Evolutionary conservation across 2,888 invertebrate genomes (phyloP).

Genomic region (Atrina japonica): DNA sequence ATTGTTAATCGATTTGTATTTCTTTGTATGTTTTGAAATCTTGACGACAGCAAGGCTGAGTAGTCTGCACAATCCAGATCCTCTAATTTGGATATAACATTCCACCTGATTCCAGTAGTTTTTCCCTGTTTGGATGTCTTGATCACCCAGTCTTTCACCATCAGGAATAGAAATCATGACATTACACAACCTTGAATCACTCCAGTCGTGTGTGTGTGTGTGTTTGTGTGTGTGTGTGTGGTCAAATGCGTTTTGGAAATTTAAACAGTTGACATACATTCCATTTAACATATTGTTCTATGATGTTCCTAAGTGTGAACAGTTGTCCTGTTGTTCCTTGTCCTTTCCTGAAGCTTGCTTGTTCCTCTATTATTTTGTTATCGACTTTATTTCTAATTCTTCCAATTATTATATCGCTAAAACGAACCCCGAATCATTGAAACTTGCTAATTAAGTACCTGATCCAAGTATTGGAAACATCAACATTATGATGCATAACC

Average conservation of each 20-base stretch:
- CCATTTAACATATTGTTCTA: constrained; percentile 1
- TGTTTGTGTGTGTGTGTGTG: no score
- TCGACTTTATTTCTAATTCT: no score
- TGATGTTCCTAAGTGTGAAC: not conserved
- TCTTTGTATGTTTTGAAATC: not conserved
- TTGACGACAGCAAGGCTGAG: not conserved
- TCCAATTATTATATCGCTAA: no score
- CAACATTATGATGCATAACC: no score
- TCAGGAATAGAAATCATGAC: not conserved
- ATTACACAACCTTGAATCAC: constrained; percentile 3
- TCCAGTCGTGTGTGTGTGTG: no score
- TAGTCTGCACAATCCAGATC: constrained; percentile 1
- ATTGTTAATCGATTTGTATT: no score
- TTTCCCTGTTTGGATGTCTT: not conserved
- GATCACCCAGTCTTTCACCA: constrained; percentile 1
- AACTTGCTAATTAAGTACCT: no score
- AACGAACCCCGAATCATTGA: no score
- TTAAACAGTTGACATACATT: not conserved
- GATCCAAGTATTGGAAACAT: no score
- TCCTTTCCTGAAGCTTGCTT: not conserved
- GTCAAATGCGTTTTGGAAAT: not conserved
- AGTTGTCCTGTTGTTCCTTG: constrained; percentile 4
- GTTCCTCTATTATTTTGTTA: no score
- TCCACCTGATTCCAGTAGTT: not conserved
- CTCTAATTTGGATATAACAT: constrained; percentile 2